Evolutionary conservation across 2,113 vertebrate genomes (phyloP).

Genomic region (Rhizomys pruinosus): DNA sequence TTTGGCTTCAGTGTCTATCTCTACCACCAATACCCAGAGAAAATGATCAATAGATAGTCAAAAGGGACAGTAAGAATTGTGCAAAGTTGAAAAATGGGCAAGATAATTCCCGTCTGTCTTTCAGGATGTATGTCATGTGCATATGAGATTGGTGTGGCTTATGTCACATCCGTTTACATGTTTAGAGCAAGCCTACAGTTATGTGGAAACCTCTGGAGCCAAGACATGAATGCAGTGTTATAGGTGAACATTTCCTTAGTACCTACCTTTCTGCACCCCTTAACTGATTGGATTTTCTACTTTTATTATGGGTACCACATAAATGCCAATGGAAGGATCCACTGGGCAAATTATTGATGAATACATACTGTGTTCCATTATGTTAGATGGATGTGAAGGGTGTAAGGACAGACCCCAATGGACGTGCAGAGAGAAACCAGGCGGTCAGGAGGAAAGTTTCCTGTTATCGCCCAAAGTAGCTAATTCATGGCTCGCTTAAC

Average conservation of each 20-base stretch:
- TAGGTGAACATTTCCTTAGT: slow-evolving; percentile 11
- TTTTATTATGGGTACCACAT: background rate
- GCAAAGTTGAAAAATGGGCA: background rate
- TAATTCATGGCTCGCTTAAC: too few relatives aligned
- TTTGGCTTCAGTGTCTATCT: background rate
- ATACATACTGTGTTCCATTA: background rate
- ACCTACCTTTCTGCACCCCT: background rate
- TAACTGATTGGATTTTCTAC: background rate
- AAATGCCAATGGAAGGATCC: background rate
- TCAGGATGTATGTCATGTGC: background rate
- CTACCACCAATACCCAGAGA: background rate
- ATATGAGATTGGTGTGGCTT: background rate
- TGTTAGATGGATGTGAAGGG: background rate
- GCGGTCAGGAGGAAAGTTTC: too few relatives aligned
- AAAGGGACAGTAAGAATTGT: background rate
- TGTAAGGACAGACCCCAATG: too few relatives aligned
- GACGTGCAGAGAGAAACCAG: too few relatives aligned
- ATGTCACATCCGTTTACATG: background rate
- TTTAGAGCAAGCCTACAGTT: background rate
- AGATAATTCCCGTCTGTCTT: background rate
- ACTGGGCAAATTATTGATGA: background rate
- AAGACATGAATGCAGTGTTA: background rate
- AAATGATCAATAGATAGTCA: background rate
- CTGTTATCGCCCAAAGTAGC: too few relatives aligned
- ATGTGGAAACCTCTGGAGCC: background rate